Percentiles rank a stretch among this genome's conserved stretches.
These are phyloP conservation scores for Brachylomia viminalis DNA, from an alignment of 2,888 invertebrate genomes.

Conservation along the genomic window DNA sequence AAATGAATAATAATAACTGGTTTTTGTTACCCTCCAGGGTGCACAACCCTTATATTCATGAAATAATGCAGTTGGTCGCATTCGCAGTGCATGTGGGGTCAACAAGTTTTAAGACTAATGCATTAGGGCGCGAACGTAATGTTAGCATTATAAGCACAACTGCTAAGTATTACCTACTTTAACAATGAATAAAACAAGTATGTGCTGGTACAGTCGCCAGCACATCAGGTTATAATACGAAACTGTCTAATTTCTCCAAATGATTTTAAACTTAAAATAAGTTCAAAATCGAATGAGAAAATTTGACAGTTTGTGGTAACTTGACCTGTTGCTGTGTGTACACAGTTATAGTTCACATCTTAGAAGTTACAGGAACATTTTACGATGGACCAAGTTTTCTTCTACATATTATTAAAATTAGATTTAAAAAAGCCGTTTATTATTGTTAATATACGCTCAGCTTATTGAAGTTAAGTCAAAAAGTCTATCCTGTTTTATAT, in stretches of 20 bases:
- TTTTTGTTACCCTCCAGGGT: constrained; percentile 86
- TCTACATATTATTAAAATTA: background rate
- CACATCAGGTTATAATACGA: too few relatives aligned
- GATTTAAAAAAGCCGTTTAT: background rate
- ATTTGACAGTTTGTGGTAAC: too few relatives aligned
- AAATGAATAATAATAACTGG: constrained; percentile 86
- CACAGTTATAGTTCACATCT: background rate
- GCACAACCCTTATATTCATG: constrained; percentile 86
- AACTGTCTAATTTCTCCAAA: too few relatives aligned
- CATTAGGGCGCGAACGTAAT: constrained; percentile 65
- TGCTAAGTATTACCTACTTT: constrained; percentile 40
- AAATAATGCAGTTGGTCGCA: constrained; percentile 86
- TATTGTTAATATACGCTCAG: constrained; percentile 16
- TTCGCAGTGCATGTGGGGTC: constrained; percentile 83
- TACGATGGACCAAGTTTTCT: background rate
- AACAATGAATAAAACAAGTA: constrained; percentile 3
- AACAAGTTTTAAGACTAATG: constrained; percentile 81
- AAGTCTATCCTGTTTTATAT: constrained; percentile 76
- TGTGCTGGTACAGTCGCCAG: too few relatives aligned
- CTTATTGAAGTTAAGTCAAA: constrained; percentile 58
- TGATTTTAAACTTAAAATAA: too few relatives aligned
- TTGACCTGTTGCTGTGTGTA: too few relatives aligned
- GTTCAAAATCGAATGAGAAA: too few relatives aligned
- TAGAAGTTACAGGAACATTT: background rate
- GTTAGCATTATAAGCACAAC: constrained; percentile 38